Evolutionary conservation across 2,113 vertebrate species (phyloP).

Genomic region (Rhinolophus sinicus): DNA sequence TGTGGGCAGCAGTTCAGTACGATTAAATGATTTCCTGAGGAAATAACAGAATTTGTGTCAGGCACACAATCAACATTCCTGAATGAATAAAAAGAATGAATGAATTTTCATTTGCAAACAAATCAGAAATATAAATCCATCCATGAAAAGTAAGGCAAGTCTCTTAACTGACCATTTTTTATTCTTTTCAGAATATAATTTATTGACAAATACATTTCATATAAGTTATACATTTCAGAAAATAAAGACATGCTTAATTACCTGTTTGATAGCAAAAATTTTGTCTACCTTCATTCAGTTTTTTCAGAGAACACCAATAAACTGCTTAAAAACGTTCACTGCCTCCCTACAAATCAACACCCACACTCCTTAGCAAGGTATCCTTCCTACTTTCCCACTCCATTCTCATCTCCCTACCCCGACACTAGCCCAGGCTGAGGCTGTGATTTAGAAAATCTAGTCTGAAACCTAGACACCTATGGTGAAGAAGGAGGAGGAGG

Average conservation of each 20-base stretch:
- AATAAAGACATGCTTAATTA: not conserved
- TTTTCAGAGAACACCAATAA: not conserved
- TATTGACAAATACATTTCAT: not conserved
- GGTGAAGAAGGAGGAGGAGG: not conserved
- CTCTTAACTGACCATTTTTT: not conserved
- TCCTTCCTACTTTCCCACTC: not conserved
- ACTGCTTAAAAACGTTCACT: not conserved
- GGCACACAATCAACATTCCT: not conserved
- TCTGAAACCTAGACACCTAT: not conserved
- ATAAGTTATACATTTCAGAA: not conserved
- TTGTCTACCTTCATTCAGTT: not conserved
- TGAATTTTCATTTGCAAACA: slow-evolving; percentile 21
- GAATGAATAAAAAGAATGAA: not conserved
- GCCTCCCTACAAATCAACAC: not conserved
- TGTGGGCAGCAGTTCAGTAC: not conserved
- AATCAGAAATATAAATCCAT: slow-evolving; percentile 34
- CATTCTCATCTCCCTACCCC: not conserved
- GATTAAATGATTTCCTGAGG: not conserved
- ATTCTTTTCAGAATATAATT: not conserved
- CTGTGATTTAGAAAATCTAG: not conserved
- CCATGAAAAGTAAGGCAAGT: not conserved
- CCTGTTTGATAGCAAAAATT: not conserved
- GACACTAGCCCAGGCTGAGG: not conserved
- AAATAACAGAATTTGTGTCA: not conserved
- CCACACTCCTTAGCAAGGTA: not conserved